These are phyloP conservation scores for Elgonia sp. DNA, from an alignment of 2,888 invertebrate genomes.

Conservation along the genomic window DNA sequence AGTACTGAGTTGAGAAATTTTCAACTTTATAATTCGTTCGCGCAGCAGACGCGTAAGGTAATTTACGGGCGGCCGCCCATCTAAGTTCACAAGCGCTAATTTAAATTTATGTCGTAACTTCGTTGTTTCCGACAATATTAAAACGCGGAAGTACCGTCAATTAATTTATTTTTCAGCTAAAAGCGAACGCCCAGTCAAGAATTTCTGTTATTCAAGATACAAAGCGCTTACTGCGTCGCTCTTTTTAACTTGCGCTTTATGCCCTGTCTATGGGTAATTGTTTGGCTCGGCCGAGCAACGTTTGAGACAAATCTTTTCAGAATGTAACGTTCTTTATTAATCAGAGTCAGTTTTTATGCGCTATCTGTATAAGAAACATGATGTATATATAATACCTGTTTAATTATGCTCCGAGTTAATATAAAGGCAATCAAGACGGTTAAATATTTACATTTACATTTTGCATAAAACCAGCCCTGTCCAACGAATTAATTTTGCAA, in stretches of 20 bases:
- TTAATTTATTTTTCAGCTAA: slow-evolving; percentile 66
- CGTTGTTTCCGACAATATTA: slow-evolving; percentile 72
- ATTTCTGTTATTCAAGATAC: slow-evolving; percentile 57
- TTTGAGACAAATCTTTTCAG: slow-evolving; percentile 19
- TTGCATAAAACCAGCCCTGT: too few relatives aligned
- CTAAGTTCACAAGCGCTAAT: slow-evolving; percentile 83
- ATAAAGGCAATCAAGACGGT: too few relatives aligned
- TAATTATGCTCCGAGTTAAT: too few relatives aligned
- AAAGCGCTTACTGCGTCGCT: slow-evolving; percentile 34
- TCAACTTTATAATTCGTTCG: slow-evolving; percentile 86
- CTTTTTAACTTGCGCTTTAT: slow-evolving; percentile 1
- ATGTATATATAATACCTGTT: slow-evolving; percentile 5
- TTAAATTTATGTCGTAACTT: slow-evolving; percentile 82
- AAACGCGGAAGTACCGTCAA: slow-evolving; percentile 65
- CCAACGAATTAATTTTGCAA: too few relatives aligned
- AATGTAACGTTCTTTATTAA: slow-evolving; percentile 8
- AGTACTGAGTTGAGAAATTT: slow-evolving; percentile 84
- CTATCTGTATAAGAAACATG: not conserved
- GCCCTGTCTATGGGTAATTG: slow-evolving; percentile 26
- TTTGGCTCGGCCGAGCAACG: not conserved
- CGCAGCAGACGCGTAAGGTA: slow-evolving; percentile 80
- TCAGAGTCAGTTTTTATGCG: not conserved
- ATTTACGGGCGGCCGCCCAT: slow-evolving; percentile 82
- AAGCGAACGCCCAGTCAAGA: slow-evolving; percentile 52
- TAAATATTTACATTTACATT: too few relatives aligned